Evolutionary conservation across 2,888 invertebrate genomes (phyloP).

Genomic region (Ypsolopha scabrella): DNA sequence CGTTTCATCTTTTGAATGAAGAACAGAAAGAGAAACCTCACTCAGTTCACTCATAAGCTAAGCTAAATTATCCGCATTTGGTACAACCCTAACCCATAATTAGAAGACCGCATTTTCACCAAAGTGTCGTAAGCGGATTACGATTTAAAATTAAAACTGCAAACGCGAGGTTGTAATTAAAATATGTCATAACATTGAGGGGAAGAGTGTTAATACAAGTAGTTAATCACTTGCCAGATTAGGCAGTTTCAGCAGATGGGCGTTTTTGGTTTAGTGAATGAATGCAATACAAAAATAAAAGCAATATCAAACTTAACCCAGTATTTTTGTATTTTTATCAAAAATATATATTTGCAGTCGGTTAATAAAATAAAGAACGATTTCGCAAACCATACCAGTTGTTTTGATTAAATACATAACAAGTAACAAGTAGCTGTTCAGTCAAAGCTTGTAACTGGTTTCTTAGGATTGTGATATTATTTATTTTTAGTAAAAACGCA

Average conservation of each 20-base stretch:
- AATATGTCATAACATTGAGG: slow-evolving; percentile 55
- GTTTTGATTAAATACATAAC: no score
- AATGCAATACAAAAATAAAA: no score
- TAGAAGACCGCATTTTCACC: slow-evolving; percentile 29
- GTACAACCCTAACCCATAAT: slow-evolving; percentile 40
- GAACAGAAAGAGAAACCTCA: not conserved
- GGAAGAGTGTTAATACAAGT: slow-evolving; percentile 22
- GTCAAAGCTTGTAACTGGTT: no score
- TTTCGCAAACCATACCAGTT: no score
- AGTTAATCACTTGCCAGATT: slow-evolving; percentile 23
- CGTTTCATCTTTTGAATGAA: not conserved
- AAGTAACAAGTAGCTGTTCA: no score
- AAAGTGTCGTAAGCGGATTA: slow-evolving; percentile 53
- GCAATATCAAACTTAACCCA: no score
- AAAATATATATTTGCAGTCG: no score
- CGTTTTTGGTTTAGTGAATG: no score
- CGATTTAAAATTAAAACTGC: slow-evolving; percentile 56
- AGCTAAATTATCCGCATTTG: not conserved
- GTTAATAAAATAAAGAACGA: no score
- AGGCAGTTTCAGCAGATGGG: slow-evolving; percentile 7
- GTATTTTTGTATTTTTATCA: no score
- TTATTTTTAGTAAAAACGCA: no score
- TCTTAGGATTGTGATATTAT: no score
- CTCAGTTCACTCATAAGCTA: not conserved
- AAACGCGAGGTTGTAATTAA: slow-evolving; percentile 42